Percentiles rank a stretch among this genome's conserved stretches.
Conservation (phyloP, 30 jellyfish, hydroid and myxozoan genomes). For the Aurelia aurita complex sp. Pacific region DNA sequence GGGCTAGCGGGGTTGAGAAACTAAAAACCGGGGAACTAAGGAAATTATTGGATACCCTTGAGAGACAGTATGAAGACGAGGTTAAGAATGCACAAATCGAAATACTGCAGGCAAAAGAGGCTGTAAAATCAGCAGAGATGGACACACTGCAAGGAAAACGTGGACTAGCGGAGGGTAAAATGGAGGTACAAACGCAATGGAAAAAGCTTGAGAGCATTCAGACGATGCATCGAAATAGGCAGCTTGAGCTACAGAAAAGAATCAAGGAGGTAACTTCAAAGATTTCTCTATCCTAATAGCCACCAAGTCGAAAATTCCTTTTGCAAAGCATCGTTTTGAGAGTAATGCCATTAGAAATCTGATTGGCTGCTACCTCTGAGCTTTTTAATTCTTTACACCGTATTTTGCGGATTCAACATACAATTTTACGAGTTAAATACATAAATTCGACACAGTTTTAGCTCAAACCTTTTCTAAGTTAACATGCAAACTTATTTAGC, state of each 20-base stretch:
- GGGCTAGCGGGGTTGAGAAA: constrained; percentile 11
- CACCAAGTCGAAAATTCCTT: too few species aligned
- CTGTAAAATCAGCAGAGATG: constrained; percentile 83
- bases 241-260: constrained; percentile 72
- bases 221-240: constrained; percentile 69
- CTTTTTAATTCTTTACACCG: too few species aligned
- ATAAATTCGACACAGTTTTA: too few species aligned
- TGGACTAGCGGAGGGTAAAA: constrained; percentile 84
- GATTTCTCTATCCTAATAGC: too few species aligned
- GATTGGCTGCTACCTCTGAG: too few species aligned
- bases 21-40: constrained; percentile 59
- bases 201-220: constrained; percentile 78
- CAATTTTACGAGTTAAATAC: too few species aligned
- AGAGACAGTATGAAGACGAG: constrained; percentile 84
- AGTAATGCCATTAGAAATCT: too few species aligned
- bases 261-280: constrained; percentile 47
- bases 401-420: too few species aligned
- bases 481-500: too few species aligned
- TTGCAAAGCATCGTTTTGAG: too few species aligned
- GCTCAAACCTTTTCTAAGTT: too few species aligned
- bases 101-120: constrained; percentile 84
- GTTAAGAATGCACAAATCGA: constrained; percentile 82
- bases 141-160: constrained; percentile 92
- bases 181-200: constrained; percentile 86
- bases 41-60: constrained; percentile 67